Base-by-base conservation (phyloP, 2,888 invertebrate species). In the Vannuccia rotundouncinata region DNA sequence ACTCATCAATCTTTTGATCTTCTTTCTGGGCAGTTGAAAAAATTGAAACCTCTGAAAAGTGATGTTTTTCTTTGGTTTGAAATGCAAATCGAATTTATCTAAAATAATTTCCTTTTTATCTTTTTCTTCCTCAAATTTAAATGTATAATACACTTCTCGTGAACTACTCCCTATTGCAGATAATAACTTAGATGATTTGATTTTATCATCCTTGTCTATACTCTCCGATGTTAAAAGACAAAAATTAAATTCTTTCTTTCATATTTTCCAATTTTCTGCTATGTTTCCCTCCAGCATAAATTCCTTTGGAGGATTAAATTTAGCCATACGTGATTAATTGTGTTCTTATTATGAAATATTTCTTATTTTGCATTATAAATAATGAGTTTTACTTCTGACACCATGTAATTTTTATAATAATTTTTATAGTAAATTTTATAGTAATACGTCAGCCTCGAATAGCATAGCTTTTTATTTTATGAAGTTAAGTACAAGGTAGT, bases 21-120 rank as follows among this genome's bases (percentile, higher is more conserved):
- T 59, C 13, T 29, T 73, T 13, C 60, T 81, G 81, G 17, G n/a
- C 29, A 17, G 60, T 28, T 28, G 28, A 27, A 13, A 28, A 45
- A 81, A 81, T 59, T 29, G 1, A 74, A 74, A 31, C 29, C 77
- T 74, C 59, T 81, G 79, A 66, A 77, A 0, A 25, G 81, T 75
- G 13, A 30, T 74, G 60, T 81, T 81, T 81, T 81, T 78, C 27
- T 45, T 45, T 1, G 78, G 78, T 17, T 28, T 45, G 73, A 79
- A 81, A 22, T 80, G 60, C 17, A 0, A 25, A 17, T 80, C 30
- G 30, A 81, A 60, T 66, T 80, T 81, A 10, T 10, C 10, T 78
- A 73, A 73, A 25, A 25, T 22, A 10, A n/a, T 73, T 5, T 73
- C 22, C 10, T 27, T 10, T 13, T 27, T 73, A 2, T 27, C 73